Evolutionary conservation across 2,888 invertebrate genomes (phyloP), one percentile per base, ranked within the genome.

Genomic region (Rugalucina vietnamica): DNA sequence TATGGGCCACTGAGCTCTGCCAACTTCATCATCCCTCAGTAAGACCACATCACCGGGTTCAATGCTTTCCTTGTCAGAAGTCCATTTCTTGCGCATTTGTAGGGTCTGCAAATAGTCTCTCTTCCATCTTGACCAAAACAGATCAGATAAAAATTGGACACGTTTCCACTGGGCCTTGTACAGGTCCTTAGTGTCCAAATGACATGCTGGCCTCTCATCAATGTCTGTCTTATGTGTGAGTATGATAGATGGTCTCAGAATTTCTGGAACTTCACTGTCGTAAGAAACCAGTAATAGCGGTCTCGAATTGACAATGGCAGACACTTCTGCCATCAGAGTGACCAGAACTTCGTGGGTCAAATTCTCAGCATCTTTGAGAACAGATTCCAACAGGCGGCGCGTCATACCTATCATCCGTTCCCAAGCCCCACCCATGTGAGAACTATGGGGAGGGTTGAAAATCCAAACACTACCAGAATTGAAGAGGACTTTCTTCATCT

Each of bases 91-190:
- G 37, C 86, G 71, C 12, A 43, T 32, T 50, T 85, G 85, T 14
- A 87, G 39, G 24, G 69, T 74, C 37, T 85, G 79, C 1, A 87
- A 27, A 54, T 82, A 88, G 32, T 78, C 70, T 1, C 29, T n/a
- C 36, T 74, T 54, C 88, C 87, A 88, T 18, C 79, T 24, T 24
- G 71, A 81, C 87, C 84, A 87, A 54, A 88, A 88, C 2, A 50
- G 72, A 27, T 87, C 82, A 1, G 88, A 37, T 36, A 87, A 72
- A n/a, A 10, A 29, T 36, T 85, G 85, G 1, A 84, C 86, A 27
- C 71, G 79, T 50, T 78, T 84, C 88, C 86, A 78, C 49, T 84
- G 78, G 0, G 84, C 36, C 39, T 72, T 77, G 50, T 87, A 87
- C 57, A 81, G 71, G 32, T 85, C 84, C 27, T 82, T 84, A 8